Evolutionary conservation across 2,888 invertebrate species (phyloP), one percentile per base, ranked within the genome.

Genomic region (Dryobotodes eremita): DNA sequence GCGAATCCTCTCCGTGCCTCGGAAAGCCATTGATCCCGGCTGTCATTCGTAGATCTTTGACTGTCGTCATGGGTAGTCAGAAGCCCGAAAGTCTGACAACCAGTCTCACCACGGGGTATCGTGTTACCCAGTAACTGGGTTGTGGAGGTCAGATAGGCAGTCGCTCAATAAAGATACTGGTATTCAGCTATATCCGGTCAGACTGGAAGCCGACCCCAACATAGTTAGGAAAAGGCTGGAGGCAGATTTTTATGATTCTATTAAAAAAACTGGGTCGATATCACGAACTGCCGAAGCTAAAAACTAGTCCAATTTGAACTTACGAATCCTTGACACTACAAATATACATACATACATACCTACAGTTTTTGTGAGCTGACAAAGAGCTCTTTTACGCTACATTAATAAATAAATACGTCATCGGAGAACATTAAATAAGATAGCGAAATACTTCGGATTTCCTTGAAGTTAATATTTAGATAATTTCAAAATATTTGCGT

Each of bases 371-470:
- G 61, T 82, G 64, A 50, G 31, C 68, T 66, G 13, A 83, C 82
- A 89, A 76, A 68, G 82, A 77, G 73, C 53, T 73, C 79, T 71
- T 83, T 87, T 68, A 84, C 69, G 71, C 77, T 71, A 71, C 20
- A 76, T 71, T 80, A 76, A 79, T 87, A 83, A 87, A 88, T 80
- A 61, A 55, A 83, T 68, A 83, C 80, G 82, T 88, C 80, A 88
- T 70, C n/a, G 23, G 20, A 69, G 48, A 72, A 82, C 72, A 77
- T 71, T 69, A 8, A 72, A 50, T 26, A 59, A 75, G 64, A 80
- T 70, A 77, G 71, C 31, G 26, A 31, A 46, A 65, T 82, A 62
- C 77, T 72, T 57, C 57, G 87, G 82, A 10, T 65, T 76, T 72
- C 36, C 75, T 80, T 80, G 73, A 66, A 48, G 3, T 72, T 68